Percentiles rank a stretch among this genome's conserved stretches.
Conservation (phyloP, 1,140 invertebrate genomes). For the Tetraneura akinire region DNA sequence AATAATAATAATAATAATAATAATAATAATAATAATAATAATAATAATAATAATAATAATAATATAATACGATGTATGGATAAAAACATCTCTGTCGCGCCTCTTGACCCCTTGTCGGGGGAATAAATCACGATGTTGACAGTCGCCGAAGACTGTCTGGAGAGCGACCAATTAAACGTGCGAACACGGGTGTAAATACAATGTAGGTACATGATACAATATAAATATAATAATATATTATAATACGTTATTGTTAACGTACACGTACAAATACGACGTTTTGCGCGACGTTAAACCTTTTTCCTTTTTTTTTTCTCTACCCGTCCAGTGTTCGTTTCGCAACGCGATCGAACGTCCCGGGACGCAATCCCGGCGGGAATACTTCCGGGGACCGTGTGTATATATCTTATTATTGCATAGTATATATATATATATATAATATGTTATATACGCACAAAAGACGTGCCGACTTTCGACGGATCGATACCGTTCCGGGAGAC, state of each 20-base stretch:
- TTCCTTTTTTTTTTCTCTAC: neutral
- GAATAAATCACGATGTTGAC: neutral
- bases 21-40: too few relatives aligned
- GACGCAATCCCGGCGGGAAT: constrained; percentile 35
- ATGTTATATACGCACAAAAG: constrained; percentile 39
- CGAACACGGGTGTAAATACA: neutral
- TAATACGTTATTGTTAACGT: neutral
- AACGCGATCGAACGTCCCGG: constrained; percentile 22
- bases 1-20: too few relatives aligned
- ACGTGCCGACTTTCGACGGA: constrained; percentile 46
- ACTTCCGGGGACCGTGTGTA: constrained; percentile 50
- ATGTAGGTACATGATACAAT: too few relatives aligned
- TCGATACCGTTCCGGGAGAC: constrained; percentile 31
- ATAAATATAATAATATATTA: too few relatives aligned
- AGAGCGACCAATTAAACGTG: neutral
- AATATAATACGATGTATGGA: neutral
- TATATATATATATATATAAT: too few relatives aligned
- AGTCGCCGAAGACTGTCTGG: neutral
- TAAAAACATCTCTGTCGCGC: neutral
- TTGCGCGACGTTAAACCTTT: constrained; percentile 12
- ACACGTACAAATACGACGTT: neutral
- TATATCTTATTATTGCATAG: too few relatives aligned
- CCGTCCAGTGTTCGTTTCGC: neutral
- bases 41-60: too few relatives aligned
- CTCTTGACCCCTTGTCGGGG: neutral